A percentile compares a stretch with the other conserved stretches of the same genome.
These are phyloP conservation scores for Calameuta pallipes DNA, from an alignment of 2,888 invertebrate species.

Conservation along the genomic window DNA sequence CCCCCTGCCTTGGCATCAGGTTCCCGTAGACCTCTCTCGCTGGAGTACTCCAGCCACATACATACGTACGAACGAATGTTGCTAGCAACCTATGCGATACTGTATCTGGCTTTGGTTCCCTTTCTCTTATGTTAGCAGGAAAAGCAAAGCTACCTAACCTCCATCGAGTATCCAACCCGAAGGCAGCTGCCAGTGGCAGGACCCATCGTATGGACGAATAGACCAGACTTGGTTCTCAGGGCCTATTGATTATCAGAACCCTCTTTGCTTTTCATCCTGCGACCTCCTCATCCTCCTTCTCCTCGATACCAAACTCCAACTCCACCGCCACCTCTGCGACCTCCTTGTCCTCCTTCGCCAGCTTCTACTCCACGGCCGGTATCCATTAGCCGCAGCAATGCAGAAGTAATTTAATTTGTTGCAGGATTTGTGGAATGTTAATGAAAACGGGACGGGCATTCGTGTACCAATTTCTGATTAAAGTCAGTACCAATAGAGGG, in stretches of 20 bases:
- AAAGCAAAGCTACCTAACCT: neutral
- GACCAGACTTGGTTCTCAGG: conserved; percentile 40
- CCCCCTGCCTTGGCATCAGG: conserved; percentile 12
- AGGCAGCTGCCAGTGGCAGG: conserved; percentile 27
- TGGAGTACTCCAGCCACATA: conserved; percentile 18
- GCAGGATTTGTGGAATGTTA: conserved; percentile 64
- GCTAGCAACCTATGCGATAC: neutral
- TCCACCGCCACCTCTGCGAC: conserved; percentile 19
- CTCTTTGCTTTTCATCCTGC: conserved; percentile 16
- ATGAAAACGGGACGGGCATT: conserved; percentile 53
- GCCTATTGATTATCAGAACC: conserved; percentile 50
- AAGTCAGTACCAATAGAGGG: conserved; percentile 29
- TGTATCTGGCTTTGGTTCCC: neutral
- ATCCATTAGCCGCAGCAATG: conserved; percentile 59
- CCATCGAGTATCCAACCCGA: neutral
- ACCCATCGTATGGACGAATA: conserved; percentile 32
- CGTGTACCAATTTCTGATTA: conserved; percentile 54
- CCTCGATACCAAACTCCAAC: conserved; percentile 23
- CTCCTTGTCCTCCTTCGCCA: conserved; percentile 22
- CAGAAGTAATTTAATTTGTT: conserved; percentile 63
- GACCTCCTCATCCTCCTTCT: conserved; percentile 17
- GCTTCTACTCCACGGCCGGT: conserved; percentile 27
- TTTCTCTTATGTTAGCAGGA: neutral
- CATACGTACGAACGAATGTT: conserved; percentile 16
- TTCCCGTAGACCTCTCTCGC: conserved; percentile 24